Evolutionary conservation across 2,888 invertebrate species (phyloP).

Genomic region (Cyclophora punctaria): DNA sequence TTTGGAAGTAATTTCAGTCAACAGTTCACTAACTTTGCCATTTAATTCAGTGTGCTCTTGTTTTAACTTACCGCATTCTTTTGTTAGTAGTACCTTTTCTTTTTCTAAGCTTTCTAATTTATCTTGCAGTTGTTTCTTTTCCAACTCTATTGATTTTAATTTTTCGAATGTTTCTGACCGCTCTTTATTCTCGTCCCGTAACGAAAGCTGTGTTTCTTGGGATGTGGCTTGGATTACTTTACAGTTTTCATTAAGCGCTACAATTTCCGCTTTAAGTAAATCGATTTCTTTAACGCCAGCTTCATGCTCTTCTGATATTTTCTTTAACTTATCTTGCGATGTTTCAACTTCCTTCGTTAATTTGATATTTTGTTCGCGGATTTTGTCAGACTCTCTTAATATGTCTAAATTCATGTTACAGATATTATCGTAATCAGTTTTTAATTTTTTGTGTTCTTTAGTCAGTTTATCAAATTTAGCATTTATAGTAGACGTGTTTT

Average conservation of each 20-base stretch:
- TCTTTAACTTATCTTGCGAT: constrained; percentile 18
- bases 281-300: background rate
- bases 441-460: constrained; percentile 16
- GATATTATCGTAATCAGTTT: constrained; percentile 25
- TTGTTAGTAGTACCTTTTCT: constrained; percentile 8
- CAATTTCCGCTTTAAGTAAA: background rate
- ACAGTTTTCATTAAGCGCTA: background rate
- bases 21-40: constrained; percentile 8
- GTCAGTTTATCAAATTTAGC: constrained; percentile 8
- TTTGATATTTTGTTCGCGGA: constrained; percentile 23
- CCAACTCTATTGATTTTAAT: no score
- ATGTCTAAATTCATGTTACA: constrained; percentile 20
- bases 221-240: background rate
- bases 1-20: constrained; percentile 8
- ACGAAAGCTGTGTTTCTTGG: background rate
- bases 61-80: constrained; percentile 10
- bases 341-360: constrained; percentile 15
- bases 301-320: constrained; percentile 14
- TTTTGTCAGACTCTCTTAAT: constrained; percentile 29
- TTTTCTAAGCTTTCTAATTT: constrained; percentile 6
- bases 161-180: background rate
- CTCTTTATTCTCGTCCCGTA: constrained; percentile 6
- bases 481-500: constrained; percentile 7
- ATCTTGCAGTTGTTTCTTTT: constrained; percentile 6
- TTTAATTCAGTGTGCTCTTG: constrained; percentile 3